Conservation (phyloP, 2,797 vertebrate species). For the Brachyalestes nurse region DNA sequence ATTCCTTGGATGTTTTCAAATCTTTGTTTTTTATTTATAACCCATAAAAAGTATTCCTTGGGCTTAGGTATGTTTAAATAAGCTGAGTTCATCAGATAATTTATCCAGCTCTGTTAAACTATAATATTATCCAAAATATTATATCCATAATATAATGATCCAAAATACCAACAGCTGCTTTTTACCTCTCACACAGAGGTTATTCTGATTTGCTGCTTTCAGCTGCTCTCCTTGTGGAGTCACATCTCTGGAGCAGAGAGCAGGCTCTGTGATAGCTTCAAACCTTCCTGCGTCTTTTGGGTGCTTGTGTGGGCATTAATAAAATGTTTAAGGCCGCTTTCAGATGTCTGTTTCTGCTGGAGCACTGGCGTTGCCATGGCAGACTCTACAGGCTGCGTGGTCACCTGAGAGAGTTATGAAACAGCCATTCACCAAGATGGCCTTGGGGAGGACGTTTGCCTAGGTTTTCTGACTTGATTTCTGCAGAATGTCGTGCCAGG, state of each 20-base stretch:
- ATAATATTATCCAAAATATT: too few species aligned
- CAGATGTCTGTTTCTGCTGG: slow-evolving; percentile 20
- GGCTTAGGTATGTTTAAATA: background rate
- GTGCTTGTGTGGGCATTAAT: slow-evolving; percentile 28
- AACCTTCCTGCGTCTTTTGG: slow-evolving; percentile 3
- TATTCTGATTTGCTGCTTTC: background rate
- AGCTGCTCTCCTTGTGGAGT: background rate
- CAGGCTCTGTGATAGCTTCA: background rate
- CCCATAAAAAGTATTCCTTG: background rate
- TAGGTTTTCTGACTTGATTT: background rate
- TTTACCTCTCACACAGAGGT: background rate
- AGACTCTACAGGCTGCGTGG: slow-evolving; percentile 52
- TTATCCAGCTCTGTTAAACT: background rate
- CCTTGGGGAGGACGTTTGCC: slow-evolving; percentile 48
- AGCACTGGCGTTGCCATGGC: slow-evolving; percentile 70
- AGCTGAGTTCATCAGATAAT: background rate
- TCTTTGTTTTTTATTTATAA: background rate
- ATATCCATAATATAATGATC: background rate
- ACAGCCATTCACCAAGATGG: slow-evolving; percentile 34
- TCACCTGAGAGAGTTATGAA: slow-evolving; percentile 35
- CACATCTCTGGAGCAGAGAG: background rate
- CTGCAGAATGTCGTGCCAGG: background rate
- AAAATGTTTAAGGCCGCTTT: slow-evolving; percentile 19
- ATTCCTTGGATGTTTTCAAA: too few species aligned
- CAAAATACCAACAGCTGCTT: background rate